Evolutionary conservation across 1,140 invertebrate genomes (phyloP), one percentile per base, ranked within the genome.

Genomic region (Drosophila serrata): DNA sequence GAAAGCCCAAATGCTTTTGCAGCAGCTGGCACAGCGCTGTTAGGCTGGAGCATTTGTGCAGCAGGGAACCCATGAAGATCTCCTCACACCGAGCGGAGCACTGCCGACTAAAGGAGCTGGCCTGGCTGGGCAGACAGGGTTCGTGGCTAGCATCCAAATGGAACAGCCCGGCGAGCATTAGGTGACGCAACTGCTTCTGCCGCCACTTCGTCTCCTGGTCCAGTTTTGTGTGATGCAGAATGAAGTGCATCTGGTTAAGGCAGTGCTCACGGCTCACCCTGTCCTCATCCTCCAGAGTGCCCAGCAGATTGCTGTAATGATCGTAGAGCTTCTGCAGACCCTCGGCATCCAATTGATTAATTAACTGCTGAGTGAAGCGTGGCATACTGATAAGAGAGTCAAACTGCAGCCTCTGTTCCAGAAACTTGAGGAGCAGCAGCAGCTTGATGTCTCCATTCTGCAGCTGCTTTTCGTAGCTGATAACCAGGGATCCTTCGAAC

Each of bases 231-330:
- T 73, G 24, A 19, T 72, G 49, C 29, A 80, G n/a, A 1, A 84
- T 57, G 0, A 42, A 24, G 6, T 88, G 68, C 76, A 87, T 74
- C 27, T 88, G 67, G 13, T 62, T 73, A 0, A 87, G 56, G n/a
- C 56, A 87, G 13, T 74, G 39, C 39, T 33, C 43, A 4, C 42
- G n/a, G 6, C 35, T 70, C 11, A 48, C 35, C 24, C 27, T 40
- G 3, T 59, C 65, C 35, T 39, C 43, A 0, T 48, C 65, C 13
- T 29, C 51, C 13, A 70, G 15, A 24, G 27, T 35, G 8, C 15
- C 6, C 13, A 76, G 33, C 3, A 58, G 22, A 3, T 27, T 27
- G 1, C n/a, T 13, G 43, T 84, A 88, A 27, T 59, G 53, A 3
- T 69, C 46, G 31, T 67, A 80, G n/a, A 87, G 56, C 5, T 53